Evolutionary conservation across 1,140 invertebrate genomes (phyloP).

Genomic region (Platorchestia sp.): DNA sequence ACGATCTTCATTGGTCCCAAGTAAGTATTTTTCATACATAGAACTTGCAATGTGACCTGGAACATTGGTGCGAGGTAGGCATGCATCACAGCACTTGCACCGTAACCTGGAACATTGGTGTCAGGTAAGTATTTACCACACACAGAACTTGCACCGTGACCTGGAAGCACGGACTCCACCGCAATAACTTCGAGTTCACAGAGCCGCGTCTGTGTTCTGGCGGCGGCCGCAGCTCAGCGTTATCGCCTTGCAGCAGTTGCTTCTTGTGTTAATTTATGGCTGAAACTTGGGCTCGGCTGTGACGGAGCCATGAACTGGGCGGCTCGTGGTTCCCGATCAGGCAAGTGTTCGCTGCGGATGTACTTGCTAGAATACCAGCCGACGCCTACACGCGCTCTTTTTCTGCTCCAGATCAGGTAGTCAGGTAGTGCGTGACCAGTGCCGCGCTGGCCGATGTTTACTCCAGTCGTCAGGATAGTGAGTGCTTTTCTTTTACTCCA

Average conservation of each 20-base stretch:
- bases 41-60: background rate
- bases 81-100: background rate
- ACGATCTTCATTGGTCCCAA: no score
- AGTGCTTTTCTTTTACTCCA: no score
- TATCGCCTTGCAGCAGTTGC: background rate
- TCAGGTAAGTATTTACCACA: background rate
- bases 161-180: background rate
- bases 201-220: background rate
- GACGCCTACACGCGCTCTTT: background rate
- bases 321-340: background rate
- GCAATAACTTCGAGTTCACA: background rate
- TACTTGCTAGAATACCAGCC: background rate
- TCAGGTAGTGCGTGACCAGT: background rate
- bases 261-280: no score
- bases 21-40: background rate
- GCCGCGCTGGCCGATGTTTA: no score
- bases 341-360: background rate
- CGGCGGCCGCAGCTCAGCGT: background rate
- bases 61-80: background rate
- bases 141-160: background rate
- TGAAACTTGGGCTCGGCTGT: background rate
- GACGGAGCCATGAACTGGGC: no score
- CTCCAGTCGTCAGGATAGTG: no score
- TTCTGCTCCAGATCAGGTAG: background rate
- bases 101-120: background rate